Evolutionary conservation across 1,140 invertebrate genomes (phyloP).

Genomic region (Meloidogyne hapla): DNA sequence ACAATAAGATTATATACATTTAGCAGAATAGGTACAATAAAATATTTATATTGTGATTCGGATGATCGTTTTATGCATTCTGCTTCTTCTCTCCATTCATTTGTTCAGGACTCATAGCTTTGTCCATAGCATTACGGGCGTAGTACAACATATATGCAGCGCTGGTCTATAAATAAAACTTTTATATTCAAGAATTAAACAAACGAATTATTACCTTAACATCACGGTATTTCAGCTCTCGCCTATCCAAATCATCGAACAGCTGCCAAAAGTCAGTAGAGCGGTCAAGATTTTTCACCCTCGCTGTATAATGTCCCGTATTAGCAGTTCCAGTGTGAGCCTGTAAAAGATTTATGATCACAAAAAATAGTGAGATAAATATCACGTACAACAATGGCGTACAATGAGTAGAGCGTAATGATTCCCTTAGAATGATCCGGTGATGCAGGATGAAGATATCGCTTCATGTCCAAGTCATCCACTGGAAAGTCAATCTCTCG

Average conservation of each 20-base stretch:
- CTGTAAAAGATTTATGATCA: not conserved
- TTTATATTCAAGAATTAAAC: not conserved
- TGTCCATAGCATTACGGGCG: not conserved
- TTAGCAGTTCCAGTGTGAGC: not conserved
- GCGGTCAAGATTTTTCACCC: not conserved
- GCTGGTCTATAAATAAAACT: not conserved
- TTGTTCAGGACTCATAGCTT: not conserved
- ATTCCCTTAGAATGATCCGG: not conserved
- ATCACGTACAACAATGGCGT: not conserved
- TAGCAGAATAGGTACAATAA: no score
- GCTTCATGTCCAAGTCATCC: not conserved
- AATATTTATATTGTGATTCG: no score
- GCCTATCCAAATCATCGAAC: not conserved
- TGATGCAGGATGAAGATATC: not conserved
- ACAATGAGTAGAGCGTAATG: not conserved
- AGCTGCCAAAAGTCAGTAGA: not conserved
- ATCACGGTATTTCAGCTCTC: not conserved
- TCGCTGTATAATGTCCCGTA: not conserved
- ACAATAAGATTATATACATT: no score
- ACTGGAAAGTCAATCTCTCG: not conserved
- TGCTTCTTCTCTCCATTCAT: not conserved
- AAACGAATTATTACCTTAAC: not conserved
- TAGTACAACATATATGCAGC: not conserved
- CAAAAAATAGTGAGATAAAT: not conserved
- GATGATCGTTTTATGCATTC: not conserved